Evolutionary conservation across 2,797 vertebrate species (phyloP), one percentile per base, ranked within the genome.

Genomic region (Loris lydekkerianus): DNA sequence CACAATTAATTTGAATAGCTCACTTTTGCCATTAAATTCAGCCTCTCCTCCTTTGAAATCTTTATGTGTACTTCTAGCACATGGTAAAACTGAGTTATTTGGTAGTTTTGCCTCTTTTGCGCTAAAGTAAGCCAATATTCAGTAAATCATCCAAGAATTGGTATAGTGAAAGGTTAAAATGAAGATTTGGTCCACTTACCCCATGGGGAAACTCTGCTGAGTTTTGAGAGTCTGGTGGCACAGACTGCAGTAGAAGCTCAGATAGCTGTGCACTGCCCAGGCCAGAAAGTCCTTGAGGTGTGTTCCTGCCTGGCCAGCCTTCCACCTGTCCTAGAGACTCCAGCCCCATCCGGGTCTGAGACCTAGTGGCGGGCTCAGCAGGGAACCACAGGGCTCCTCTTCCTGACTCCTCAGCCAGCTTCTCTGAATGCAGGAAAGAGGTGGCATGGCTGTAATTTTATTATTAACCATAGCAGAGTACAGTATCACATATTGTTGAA

Each of bases 1-100:
- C 78, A 61, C 58, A 61, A 27, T 85, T 95, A 90, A 84, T 89
- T 81, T 80, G 72, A 89, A 56, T 73, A 61, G 23, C 20, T 21
- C 13, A 27, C 31, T 94, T 94, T 94, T 85, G 37, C 77, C 56
- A 81, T 94, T 94, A 81, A 87, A 78, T 91, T 78, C 23, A 93
- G 29, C 84, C 18, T 70, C 23, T 94, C 94, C 34, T 9, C n/a
- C 40, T 91, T 88, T 34, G 87, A 11, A 75, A 73, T 86, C 46
- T 81, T 75, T 60, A 76, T 37, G 84, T 25, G 56, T 92, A 63
- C 49, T 93, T 77, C 4, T 46, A 70, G 37, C 34, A 43, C n/a
- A 53, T 76, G 49, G 60, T 63, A 80, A 93, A 61, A 84, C 76
- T 49, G 34, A 77, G 18, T 88, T 93, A 58, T 76, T 60, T 86